These are phyloP conservation scores for Thalassophryne amazonica DNA, from an alignment of 2,797 vertebrate genomes.

Conservation along the genomic window DNA sequence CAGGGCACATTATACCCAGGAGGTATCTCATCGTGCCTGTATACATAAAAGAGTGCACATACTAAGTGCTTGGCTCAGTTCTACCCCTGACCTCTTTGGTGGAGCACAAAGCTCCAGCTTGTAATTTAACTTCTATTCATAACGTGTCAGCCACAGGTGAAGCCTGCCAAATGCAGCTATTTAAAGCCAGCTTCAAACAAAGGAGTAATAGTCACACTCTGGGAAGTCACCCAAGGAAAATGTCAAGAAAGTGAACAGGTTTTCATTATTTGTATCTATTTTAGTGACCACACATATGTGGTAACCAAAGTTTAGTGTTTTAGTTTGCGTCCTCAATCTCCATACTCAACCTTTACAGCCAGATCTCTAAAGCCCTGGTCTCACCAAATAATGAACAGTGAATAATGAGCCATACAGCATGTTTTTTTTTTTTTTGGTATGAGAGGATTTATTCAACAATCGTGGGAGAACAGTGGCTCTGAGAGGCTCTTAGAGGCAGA, in stretches of 20 bases:
- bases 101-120: neutral
- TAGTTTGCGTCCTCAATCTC: slow-evolving; percentile 7
- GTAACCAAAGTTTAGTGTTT: slow-evolving; percentile 15
- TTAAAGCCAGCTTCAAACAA: slow-evolving; percentile 23
- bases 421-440: too few species aligned
- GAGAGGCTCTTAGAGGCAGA: too few species aligned
- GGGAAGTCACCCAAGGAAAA: slow-evolving; percentile 8
- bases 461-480: too few species aligned
- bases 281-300: slow-evolving; percentile 10
- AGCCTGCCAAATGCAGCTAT: slow-evolving; percentile 6
- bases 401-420: too few species aligned
- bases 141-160: slow-evolving; percentile 10
- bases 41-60: slow-evolving; percentile 31
- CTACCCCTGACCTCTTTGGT: neutral
- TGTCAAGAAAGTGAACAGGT: slow-evolving; percentile 1
- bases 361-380: too few species aligned
- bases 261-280: slow-evolving; percentile 3
- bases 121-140: slow-evolving; percentile 3
- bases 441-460: too few species aligned
- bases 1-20: slow-evolving; percentile 24
- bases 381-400: too few species aligned
- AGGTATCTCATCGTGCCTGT: slow-evolving; percentile 15
- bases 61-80: slow-evolving; percentile 2
- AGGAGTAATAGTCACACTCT: slow-evolving; percentile 26
- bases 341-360: neutral